Conservation (phyloP, 2,888 invertebrate genomes). For the Rotaria sp. region DNA sequence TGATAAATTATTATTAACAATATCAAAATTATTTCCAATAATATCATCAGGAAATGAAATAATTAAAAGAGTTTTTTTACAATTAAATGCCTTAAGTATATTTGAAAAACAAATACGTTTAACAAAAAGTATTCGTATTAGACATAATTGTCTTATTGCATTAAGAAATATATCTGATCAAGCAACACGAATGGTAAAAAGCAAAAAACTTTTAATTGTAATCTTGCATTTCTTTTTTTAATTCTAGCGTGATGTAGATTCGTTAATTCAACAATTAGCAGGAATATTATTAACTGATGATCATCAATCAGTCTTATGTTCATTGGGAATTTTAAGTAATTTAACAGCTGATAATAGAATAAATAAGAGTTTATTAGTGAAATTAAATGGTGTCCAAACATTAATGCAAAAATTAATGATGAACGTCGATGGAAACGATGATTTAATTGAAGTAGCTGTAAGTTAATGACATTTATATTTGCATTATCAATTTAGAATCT, state of each 20-base stretch:
- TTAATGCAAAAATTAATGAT: not conserved
- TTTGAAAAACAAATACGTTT: conserved; percentile 9
- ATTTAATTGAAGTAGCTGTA: conserved; percentile 20
- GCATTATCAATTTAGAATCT: not conserved
- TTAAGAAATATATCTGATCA: conserved; percentile 19
- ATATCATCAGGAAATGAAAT: conserved; percentile 9
- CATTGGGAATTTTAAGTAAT: conserved; percentile 10
- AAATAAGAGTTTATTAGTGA: not conserved
- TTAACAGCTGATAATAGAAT: not conserved
- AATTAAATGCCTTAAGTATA: not conserved
- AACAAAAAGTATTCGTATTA: conserved; percentile 27
- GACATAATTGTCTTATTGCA: conserved; percentile 25
- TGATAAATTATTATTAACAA: conserved; percentile 7
- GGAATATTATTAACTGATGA: conserved; percentile 4
- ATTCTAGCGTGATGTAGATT: not conserved
- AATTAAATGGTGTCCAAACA: conserved; percentile 18
- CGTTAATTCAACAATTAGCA: not conserved
- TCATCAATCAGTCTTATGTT: not conserved
- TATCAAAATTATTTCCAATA: conserved; percentile 26
- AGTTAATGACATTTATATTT: not conserved
- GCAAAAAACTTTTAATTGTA: too few relatives aligned
- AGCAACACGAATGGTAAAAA: not conserved
- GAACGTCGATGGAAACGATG: not conserved
- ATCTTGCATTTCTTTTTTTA: not conserved
- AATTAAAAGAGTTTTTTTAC: not conserved